Evolutionary conservation across 30 jellyfish, hydroid and myxozoan species (phyloP).

Genomic region (Mastigias papua): DNA sequence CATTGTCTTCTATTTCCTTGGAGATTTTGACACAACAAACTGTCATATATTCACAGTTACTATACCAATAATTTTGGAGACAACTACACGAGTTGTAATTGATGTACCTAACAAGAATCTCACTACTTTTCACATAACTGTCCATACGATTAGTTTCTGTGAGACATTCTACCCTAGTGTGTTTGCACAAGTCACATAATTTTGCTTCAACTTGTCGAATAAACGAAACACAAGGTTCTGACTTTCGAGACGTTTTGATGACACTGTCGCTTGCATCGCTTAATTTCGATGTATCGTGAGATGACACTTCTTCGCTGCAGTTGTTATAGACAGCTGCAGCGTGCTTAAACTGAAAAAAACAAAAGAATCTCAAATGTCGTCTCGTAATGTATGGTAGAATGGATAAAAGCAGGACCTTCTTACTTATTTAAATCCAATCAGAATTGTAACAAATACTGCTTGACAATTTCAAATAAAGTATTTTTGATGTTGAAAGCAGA

Average conservation of each 20-base stretch:
- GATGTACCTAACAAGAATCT: not conserved
- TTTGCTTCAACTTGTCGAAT: not conserved
- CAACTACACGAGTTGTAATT: conserved; percentile 46
- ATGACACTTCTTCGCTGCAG: conserved; percentile 10
- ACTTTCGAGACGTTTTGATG: not conserved
- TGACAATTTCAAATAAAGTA: no score
- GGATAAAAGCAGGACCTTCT: no score
- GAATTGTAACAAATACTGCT: no score
- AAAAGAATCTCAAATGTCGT: not conserved
- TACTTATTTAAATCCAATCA: no score
- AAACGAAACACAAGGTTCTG: conserved; percentile 5
- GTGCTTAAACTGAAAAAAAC: not conserved
- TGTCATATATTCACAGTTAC: not conserved
- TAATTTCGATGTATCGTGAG: not conserved
- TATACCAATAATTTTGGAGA: not conserved
- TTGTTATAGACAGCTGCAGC: conserved; percentile 40
- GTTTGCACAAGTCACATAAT: conserved; percentile 19
- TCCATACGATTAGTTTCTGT: not conserved
- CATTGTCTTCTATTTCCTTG: not conserved
- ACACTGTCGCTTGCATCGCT: not conserved
- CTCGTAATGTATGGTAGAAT: not conserved
- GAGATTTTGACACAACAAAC: conserved; percentile 27
- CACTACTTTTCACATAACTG: not conserved
- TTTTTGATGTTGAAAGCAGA: no score
- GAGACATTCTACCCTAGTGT: not conserved